Evolutionary conservation across 2,113 vertebrate species (phyloP).

Genomic region (Anarrhichthys ocellatus): DNA sequence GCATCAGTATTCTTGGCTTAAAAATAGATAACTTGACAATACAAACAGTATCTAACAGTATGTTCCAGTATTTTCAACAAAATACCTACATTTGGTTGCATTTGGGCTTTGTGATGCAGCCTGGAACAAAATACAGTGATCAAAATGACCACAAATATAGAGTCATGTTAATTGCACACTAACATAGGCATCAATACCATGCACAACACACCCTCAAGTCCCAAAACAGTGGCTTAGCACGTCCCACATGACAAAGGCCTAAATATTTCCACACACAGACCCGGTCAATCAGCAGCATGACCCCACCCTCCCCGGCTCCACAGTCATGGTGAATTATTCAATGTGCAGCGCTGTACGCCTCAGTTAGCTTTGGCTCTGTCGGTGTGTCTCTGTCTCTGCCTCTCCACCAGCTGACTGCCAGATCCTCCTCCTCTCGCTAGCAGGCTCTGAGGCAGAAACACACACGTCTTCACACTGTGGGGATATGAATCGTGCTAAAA

Average conservation of each 20-base stretch:
- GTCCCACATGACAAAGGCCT: constrained; percentile 3
- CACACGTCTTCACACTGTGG: constrained; percentile 35
- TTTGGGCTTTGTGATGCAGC: too few species aligned
- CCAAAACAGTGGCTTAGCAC: background rate
- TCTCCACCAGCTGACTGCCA: constrained; percentile 56
- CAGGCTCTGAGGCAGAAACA: constrained; percentile 36
- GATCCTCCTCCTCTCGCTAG: constrained; percentile 20
- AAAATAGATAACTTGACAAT: background rate
- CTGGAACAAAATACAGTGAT: background rate
- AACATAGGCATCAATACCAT: background rate
- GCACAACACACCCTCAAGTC: background rate
- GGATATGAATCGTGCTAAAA: constrained; percentile 64
- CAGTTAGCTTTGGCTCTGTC: constrained; percentile 49
- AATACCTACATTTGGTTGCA: background rate
- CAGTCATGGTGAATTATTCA: constrained; percentile 76
- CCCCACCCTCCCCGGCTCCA: constrained; percentile 40
- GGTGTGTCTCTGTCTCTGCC: constrained; percentile 42
- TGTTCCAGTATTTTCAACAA: background rate
- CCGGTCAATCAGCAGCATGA: constrained; percentile 30
- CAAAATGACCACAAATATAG: background rate
- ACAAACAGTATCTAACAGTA: background rate
- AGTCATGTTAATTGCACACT: background rate
- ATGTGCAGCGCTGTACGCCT: constrained; percentile 46
- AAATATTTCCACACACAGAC: constrained; percentile 40
- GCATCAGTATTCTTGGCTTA: background rate